Percentiles rank a stretch among this genome's conserved stretches.
Conservation (phyloP, 2,888 invertebrate genomes). For the Papilio elwesi region DNA sequence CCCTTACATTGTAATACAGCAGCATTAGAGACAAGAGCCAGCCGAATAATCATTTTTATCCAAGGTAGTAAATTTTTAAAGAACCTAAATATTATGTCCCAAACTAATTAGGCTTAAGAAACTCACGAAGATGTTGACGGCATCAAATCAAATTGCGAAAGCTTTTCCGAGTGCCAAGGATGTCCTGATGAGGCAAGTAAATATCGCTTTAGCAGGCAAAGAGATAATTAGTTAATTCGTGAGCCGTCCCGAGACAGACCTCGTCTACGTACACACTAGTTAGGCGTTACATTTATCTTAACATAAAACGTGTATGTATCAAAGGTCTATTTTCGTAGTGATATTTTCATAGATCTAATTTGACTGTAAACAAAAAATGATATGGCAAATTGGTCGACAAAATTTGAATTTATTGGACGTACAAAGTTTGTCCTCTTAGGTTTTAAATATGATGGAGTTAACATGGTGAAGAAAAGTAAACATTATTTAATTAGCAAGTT, state of each 20-base stretch:
- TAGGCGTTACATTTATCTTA: constrained; percentile 4
- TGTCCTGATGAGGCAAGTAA: constrained; percentile 67
- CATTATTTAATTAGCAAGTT: too few relatives aligned
- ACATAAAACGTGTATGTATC: background rate
- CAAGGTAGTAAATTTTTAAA: background rate
- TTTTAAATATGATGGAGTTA: too few relatives aligned
- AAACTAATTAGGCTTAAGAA: constrained; percentile 26
- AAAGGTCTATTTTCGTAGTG: background rate
- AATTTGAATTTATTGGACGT: too few relatives aligned
- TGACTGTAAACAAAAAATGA: too few relatives aligned
- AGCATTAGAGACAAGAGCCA: background rate
- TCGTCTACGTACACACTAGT: constrained; percentile 32
- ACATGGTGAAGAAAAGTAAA: too few relatives aligned
- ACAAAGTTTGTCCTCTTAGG: too few relatives aligned
- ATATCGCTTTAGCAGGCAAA: constrained; percentile 64
- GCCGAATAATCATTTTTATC: background rate
- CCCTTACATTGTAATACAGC: background rate
- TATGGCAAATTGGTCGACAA: too few relatives aligned
- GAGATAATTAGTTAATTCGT: constrained; percentile 80
- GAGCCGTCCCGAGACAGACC: constrained; percentile 51
- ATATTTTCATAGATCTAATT: background rate
- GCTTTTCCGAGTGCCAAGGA: constrained; percentile 63
- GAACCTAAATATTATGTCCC: constrained; percentile 2
- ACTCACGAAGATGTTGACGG: constrained; percentile 32
- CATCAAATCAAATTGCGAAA: constrained; percentile 58